These are phyloP conservation scores for Bubo blakistoni DNA, from an alignment of 2,113 vertebrate genomes.

Conservation along the genomic window DNA sequence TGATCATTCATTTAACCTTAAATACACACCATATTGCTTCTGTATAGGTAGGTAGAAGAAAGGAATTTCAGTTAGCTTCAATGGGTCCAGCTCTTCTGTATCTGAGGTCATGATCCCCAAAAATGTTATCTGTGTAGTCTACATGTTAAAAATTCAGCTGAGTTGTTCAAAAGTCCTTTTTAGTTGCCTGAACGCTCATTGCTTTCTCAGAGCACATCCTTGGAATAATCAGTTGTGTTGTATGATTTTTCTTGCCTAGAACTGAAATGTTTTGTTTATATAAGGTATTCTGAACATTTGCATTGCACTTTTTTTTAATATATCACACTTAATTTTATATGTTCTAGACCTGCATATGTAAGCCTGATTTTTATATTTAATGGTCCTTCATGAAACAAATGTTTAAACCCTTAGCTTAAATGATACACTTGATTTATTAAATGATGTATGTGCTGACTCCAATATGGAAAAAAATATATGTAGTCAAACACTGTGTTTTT, in stretches of 20 bases:
- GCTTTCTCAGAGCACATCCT: neutral
- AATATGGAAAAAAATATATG: constrained; percentile 8
- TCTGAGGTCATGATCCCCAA: neutral
- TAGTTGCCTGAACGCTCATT: neutral
- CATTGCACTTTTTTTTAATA: neutral
- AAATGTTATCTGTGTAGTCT: neutral
- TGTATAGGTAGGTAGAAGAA: neutral
- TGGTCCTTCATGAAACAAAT: constrained; percentile 29
- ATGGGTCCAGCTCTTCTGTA: neutral
- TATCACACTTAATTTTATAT: neutral
- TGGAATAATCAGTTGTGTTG: neutral
- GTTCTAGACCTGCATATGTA: neutral
- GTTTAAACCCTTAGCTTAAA: constrained; percentile 58
- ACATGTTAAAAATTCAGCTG: neutral
- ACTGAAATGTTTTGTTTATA: neutral
- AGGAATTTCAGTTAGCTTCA: neutral
- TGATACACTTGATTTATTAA: constrained; percentile 58
- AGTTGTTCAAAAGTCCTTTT: neutral
- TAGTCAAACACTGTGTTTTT: constrained; percentile 1
- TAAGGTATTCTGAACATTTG: neutral
- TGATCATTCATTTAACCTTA: neutral
- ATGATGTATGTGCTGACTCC: neutral
- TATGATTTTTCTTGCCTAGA: neutral
- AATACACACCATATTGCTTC: neutral
- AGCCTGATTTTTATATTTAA: constrained; percentile 40